Conservation (phyloP, 2,113 vertebrate genomes). For the Corythornis cristatus region DNA sequence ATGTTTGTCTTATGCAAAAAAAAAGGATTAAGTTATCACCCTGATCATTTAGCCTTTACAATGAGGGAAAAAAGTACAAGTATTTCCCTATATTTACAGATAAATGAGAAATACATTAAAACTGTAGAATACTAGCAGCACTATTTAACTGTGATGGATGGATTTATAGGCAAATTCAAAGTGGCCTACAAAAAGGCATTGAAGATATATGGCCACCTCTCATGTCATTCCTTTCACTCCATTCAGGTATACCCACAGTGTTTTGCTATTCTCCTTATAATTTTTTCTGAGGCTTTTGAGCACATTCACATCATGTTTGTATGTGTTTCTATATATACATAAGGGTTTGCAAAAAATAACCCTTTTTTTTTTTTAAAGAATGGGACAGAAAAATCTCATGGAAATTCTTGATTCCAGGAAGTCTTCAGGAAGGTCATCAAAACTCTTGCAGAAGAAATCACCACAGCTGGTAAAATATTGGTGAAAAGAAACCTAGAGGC, state of each 20-base stretch:
- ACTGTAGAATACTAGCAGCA: background rate
- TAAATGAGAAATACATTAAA: constrained; percentile 7
- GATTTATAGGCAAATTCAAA: background rate
- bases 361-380: no score
- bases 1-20: background rate
- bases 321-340: background rate
- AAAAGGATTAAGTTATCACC: background rate
- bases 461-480: background rate
- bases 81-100: background rate
- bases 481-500: background rate
- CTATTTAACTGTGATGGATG: background rate
- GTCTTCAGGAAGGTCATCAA: background rate
- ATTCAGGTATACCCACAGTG: background rate
- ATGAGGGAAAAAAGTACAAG: background rate
- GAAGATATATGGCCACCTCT: background rate
- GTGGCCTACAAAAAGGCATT: background rate
- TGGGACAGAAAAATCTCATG: background rate
- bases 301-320: background rate
- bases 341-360: background rate
- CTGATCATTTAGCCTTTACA: background rate
- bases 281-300: background rate
- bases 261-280: background rate
- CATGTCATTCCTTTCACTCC: background rate
- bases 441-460: background rate
- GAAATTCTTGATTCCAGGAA: background rate